Evolutionary conservation across 1,140 invertebrate species (phyloP).

Genomic region (Temnothorax nylanderi): DNA sequence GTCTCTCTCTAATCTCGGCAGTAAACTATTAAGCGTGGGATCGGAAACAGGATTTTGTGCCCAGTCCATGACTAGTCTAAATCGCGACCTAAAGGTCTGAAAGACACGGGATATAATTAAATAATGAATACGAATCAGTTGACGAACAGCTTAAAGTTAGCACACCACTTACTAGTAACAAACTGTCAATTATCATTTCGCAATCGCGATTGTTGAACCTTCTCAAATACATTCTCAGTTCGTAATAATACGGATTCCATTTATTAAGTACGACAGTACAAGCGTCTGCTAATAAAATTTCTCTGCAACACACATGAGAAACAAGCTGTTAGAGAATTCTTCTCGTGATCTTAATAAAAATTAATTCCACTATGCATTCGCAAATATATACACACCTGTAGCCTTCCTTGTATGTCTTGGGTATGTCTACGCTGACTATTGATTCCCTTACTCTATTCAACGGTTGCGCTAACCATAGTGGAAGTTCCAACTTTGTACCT

Average conservation of each 20-base stretch:
- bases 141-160: not conserved
- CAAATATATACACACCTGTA: slow-evolving; percentile 85
- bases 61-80: slow-evolving; percentile 89
- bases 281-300: slow-evolving; percentile 93
- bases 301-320: slow-evolving; percentile 82
- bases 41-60: slow-evolving; percentile 88
- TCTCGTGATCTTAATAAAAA: not conserved
- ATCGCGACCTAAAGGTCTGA: slow-evolving; percentile 87
- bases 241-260: slow-evolving; percentile 92
- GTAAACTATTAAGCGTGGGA: slow-evolving; percentile 83
- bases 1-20: slow-evolving; percentile 89
- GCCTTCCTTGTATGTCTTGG: slow-evolving; percentile 91
- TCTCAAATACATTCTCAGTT: slow-evolving; percentile 90
- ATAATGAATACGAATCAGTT: not conserved
- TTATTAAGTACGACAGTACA: slow-evolving; percentile 92
- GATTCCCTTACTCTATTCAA: slow-evolving; percentile 83
- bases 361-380: not conserved
- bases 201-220: slow-evolving; percentile 88
- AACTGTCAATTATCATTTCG: slow-evolving; percentile 87
- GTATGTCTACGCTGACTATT: slow-evolving; percentile 89
- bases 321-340: not conserved
- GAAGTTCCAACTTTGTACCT: slow-evolving; percentile 91
- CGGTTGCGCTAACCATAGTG: slow-evolving; percentile 88
- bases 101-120: slow-evolving; percentile 80
- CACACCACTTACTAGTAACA: slow-evolving; percentile 88